A percentile compares a stretch with the other conserved stretches of the same genome.
These are phyloP conservation scores for Burhinus oedicnemus DNA, from an alignment of 2,113 vertebrate species.

Conservation along the genomic window DNA sequence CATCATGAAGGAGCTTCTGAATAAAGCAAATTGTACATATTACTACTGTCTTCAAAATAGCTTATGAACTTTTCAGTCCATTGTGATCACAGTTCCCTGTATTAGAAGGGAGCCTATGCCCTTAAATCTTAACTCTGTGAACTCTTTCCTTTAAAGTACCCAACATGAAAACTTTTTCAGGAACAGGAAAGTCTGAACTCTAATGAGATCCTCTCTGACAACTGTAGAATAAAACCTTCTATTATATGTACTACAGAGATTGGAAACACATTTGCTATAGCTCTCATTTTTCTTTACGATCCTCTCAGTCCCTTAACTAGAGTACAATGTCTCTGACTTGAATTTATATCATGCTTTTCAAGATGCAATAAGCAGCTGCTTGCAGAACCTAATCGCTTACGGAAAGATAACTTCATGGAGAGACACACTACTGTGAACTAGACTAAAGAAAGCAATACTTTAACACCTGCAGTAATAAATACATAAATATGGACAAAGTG, in stretches of 20 bases:
- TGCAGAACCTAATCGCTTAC: background rate
- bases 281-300: slow-evolving; percentile 50
- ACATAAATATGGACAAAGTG: background rate
- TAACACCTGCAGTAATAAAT: slow-evolving; percentile 13
- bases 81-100: slow-evolving; percentile 58
- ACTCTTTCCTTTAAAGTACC: slow-evolving; percentile 52
- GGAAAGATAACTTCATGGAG: slow-evolving; percentile 20
- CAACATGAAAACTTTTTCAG: slow-evolving; percentile 63
- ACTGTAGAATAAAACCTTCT: slow-evolving; percentile 55
- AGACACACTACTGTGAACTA: background rate
- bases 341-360: slow-evolving; percentile 50
- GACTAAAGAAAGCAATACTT: background rate
- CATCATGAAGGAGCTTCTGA: slow-evolving; percentile 54
- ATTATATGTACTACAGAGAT: slow-evolving; percentile 57
- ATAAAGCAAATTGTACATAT: slow-evolving; percentile 63
- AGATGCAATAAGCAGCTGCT: slow-evolving; percentile 36
- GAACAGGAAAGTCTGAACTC: slow-evolving; percentile 53
- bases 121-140: slow-evolving; percentile 67
- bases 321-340: slow-evolving; percentile 47
- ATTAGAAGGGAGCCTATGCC: slow-evolving; percentile 59
- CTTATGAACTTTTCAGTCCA: slow-evolving; percentile 62
- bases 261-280: slow-evolving; percentile 58
- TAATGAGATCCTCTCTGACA: slow-evolving; percentile 68
- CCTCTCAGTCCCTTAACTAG: slow-evolving; percentile 39
- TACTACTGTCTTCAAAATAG: slow-evolving; percentile 58